Conservation (phyloP, 2,113 vertebrate species). For the Calyptommatus sinebrachiatus region DNA sequence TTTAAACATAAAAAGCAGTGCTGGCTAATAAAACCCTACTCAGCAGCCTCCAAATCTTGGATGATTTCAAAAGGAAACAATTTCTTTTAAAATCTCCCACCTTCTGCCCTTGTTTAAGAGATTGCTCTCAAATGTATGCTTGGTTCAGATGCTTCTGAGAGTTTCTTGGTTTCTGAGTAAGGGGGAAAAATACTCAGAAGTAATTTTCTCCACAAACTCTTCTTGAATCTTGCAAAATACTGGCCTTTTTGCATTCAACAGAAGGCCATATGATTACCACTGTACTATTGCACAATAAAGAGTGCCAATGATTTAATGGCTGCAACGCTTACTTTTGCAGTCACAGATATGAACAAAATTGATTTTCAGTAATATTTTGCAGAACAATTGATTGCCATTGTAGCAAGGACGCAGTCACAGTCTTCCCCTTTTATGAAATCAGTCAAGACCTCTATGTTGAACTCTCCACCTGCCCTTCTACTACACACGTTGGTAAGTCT, state of each 20-base stretch:
- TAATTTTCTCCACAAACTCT: constrained; percentile 11
- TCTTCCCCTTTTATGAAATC: constrained; percentile 65
- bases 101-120: background rate
- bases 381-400: constrained; percentile 66
- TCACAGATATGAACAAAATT: constrained; percentile 73
- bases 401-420: constrained; percentile 65
- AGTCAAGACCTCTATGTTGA: constrained; percentile 57
- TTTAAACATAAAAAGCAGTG: no score
- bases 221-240: constrained; percentile 72
- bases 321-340: constrained; percentile 72
- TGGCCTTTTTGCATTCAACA: constrained; percentile 50
- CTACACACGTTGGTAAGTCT: constrained; percentile 19
- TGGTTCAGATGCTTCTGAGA: background rate
- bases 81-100: no score
- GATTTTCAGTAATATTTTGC: constrained; percentile 74
- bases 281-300: constrained; percentile 72
- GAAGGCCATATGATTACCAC: constrained; percentile 64
- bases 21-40: no score
- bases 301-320: constrained; percentile 71
- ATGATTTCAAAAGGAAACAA: no score
- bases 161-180: no score
- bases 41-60: no score
- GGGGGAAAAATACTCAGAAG: no score
- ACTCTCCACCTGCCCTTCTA: background rate
- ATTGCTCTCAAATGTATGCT: no score